phyloP scores from a whole-genome alignment of 2,797 vertebrate species.

The Pampus argenteus region DNA sequence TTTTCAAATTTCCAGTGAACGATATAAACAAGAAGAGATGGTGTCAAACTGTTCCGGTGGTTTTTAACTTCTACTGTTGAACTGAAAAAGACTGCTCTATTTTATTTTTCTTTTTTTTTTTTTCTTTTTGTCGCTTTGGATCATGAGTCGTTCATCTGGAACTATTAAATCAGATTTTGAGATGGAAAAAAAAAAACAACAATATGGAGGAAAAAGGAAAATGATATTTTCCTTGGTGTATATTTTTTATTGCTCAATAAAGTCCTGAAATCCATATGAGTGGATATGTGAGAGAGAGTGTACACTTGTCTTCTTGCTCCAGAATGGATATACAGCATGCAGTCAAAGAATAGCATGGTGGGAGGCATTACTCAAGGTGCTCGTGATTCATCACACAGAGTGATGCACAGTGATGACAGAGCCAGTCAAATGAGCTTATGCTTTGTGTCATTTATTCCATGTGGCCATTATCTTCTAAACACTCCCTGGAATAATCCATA shows the following conservation, averaged over 20 bases:
- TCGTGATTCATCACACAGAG: slow-evolving; percentile 42
- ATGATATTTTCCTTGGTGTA: slow-evolving; percentile 94
- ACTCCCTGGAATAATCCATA: slow-evolving; percentile 9
- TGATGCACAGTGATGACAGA: slow-evolving; percentile 30
- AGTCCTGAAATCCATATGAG: slow-evolving; percentile 90
- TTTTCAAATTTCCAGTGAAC: slow-evolving; percentile 70
- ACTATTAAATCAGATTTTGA: slow-evolving; percentile 85
- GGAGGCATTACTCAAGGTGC: slow-evolving; percentile 39
- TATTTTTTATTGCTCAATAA: slow-evolving; percentile 98
- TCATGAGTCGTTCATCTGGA: slow-evolving; percentile 86
- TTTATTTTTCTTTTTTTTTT: slow-evolving; percentile 62
- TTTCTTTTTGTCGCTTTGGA: slow-evolving; percentile 80
- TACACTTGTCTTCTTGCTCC: slow-evolving; percentile 70
- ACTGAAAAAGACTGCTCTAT: slow-evolving; percentile 88
- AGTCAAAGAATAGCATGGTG: slow-evolving; percentile 21
- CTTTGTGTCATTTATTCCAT: slow-evolving; percentile 29
- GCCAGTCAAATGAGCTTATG: slow-evolving; percentile 26
- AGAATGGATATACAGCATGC: slow-evolving; percentile 29
- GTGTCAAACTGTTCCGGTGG: slow-evolving; percentile 84
- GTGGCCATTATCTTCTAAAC: slow-evolving; percentile 15
- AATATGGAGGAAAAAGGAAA: slow-evolving; percentile 83
- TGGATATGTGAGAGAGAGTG: slow-evolving; percentile 86
- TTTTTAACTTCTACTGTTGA: slow-evolving; percentile 86
- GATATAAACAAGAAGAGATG: slow-evolving; percentile 63
- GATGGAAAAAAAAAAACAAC: slow-evolving; percentile 81